Percentiles rank a stretch among this genome's conserved stretches.
Conservation (phyloP, 2,113 vertebrate genomes). For the Psittacara wagleri region DNA sequence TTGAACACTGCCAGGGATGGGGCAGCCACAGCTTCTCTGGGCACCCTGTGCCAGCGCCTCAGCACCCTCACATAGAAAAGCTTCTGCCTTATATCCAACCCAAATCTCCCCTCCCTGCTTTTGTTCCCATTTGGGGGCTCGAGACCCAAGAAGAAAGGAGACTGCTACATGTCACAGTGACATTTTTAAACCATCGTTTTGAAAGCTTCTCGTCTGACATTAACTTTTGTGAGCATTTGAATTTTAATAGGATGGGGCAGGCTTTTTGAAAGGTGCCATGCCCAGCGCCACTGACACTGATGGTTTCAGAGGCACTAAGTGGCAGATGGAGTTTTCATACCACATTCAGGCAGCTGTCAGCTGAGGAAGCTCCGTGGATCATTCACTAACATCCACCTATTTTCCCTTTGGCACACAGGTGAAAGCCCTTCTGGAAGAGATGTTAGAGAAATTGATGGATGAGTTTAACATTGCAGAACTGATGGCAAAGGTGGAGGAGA, state of each 20-base stretch:
- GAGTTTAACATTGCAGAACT: slow-evolving; percentile 89
- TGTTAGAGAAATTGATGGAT: slow-evolving; percentile 87
- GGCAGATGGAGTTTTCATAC: neutral
- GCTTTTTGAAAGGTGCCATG: neutral
- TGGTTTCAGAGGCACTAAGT: neutral
- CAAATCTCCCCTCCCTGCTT: neutral
- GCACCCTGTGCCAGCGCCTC: neutral
- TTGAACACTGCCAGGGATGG: neutral
- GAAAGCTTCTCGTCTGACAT: neutral
- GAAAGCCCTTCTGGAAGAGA: slow-evolving; percentile 84
- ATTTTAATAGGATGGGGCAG: neutral
- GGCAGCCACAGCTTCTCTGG: neutral
- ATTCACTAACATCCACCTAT: neutral
- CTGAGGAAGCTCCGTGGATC: neutral
- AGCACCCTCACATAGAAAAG: neutral
- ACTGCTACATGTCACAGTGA: neutral
- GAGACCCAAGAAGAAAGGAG: neutral
- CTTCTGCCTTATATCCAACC: neutral
- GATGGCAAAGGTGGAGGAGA: slow-evolving; percentile 83
- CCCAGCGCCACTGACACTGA: neutral
- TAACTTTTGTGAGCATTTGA: neutral
- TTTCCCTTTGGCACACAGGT: slow-evolving; percentile 73
- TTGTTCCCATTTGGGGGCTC: neutral
- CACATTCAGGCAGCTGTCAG: neutral
- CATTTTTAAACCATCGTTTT: neutral